phyloP scores from a whole-genome alignment of 2,888 invertebrate genomes.

The Aphodius granarius region DNA sequence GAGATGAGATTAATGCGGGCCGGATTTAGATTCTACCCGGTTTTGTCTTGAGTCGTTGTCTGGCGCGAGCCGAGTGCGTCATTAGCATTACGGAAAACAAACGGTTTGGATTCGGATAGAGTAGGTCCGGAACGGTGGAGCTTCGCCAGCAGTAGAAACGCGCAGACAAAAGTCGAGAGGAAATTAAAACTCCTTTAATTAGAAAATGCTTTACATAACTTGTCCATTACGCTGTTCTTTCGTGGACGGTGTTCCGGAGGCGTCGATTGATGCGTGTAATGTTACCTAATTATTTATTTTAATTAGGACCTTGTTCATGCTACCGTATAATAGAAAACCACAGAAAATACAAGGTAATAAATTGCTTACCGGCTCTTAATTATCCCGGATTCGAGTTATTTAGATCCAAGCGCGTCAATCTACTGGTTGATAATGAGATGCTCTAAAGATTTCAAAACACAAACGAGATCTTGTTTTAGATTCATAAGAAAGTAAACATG shows the following conservation, averaged over 20 bases:
- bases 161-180: slow-evolving; percentile 16
- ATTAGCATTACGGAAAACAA: slow-evolving; percentile 16
- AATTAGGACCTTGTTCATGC: slow-evolving; percentile 10
- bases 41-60: slow-evolving; percentile 17
- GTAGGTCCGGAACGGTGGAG: slow-evolving; percentile 2
- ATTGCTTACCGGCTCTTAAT: slow-evolving; percentile 5
- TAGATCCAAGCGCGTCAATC: neutral
- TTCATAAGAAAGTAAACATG: neutral
- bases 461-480: neutral
- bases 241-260: slow-evolving; percentile 2
- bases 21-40: slow-evolving; percentile 32
- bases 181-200: slow-evolving; percentile 23
- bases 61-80: slow-evolving; percentile 17
- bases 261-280: slow-evolving; percentile 9
- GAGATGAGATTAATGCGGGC: slow-evolving; percentile 32
- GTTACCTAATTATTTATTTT: slow-evolving; percentile 9
- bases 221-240: slow-evolving; percentile 19
- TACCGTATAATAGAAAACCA: slow-evolving; percentile 9
- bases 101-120: neutral
- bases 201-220: slow-evolving; percentile 19
- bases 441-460: neutral
- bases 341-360: neutral
- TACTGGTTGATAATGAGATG: neutral
- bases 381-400: neutral
- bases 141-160: slow-evolving; percentile 4